A percentile compares a stretch with the other conserved stretches of the same genome.
Conservation (phyloP, 2,113 vertebrate species). For the Cavia porcellus region DNA sequence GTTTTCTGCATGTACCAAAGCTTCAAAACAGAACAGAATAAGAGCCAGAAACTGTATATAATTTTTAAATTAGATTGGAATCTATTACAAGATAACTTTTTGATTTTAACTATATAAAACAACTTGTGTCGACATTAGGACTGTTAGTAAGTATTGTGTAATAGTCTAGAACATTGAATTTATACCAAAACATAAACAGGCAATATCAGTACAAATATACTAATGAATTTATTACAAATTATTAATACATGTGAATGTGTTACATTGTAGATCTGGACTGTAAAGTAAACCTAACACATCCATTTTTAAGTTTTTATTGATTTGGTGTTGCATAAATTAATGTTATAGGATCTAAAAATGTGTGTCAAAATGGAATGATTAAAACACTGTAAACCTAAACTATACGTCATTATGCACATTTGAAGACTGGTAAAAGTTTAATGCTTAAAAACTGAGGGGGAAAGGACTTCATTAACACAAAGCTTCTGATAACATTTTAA, state of each 20-base stretch:
- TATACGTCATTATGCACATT: conserved; percentile 31
- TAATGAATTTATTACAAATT: conserved; percentile 56
- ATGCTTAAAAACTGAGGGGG: conserved; percentile 59
- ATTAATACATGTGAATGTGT: conserved; percentile 48
- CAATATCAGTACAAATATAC: conserved; percentile 71
- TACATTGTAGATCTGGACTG: conserved; percentile 58
- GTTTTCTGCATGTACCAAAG: conserved; percentile 54
- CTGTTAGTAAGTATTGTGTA: conserved; percentile 75
- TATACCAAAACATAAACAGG: conserved; percentile 72
- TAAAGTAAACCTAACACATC: conserved; percentile 70
- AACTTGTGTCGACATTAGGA: conserved; percentile 56
- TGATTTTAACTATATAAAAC: conserved; percentile 78
- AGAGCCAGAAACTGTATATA: conserved; percentile 78
- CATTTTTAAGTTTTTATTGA: conserved; percentile 61
- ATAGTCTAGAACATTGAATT: conserved; percentile 67
- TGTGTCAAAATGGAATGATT: neutral
- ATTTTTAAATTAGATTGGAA: conserved; percentile 83
- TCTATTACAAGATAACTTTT: conserved; percentile 74
- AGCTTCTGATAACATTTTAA: conserved; percentile 84
- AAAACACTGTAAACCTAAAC: neutral
- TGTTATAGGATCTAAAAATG: neutral
- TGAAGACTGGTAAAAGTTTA: conserved; percentile 63
- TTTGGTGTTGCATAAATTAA: conserved; percentile 62
- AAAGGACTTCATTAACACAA: conserved; percentile 76
- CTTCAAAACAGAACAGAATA: neutral